phyloP scores from a whole-genome alignment of 1,140 invertebrate species.

The Apis mellifera region DNA sequence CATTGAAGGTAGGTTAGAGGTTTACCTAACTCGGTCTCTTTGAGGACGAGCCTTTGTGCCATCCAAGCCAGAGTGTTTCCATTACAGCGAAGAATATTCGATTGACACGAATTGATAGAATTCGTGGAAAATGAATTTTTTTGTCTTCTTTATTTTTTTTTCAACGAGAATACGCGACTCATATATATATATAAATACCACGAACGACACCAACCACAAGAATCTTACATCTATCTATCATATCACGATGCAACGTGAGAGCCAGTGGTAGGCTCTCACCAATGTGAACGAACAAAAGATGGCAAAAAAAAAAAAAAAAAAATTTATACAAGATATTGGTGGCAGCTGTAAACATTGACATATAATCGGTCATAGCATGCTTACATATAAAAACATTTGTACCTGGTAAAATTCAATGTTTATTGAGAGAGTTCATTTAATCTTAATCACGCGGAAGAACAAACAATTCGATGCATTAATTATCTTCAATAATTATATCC shows the following conservation, averaged over 20 bases:
- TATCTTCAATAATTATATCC: background rate
- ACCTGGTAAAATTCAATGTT: background rate
- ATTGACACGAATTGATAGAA: background rate
- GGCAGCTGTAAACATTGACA: background rate
- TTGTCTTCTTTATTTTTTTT: background rate
- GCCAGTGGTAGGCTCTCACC: background rate
- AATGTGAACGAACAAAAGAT: background rate
- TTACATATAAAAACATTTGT: conserved; percentile 29
- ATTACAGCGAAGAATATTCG: background rate
- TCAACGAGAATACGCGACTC: background rate
- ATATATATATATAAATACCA: background rate
- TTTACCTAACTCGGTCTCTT: background rate
- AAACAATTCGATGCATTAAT: background rate
- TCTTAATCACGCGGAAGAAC: background rate
- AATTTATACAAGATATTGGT: background rate
- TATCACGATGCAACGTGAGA: background rate
- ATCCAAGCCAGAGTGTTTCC: background rate
- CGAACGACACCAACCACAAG: background rate
- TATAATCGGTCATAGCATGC: background rate
- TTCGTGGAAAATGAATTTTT: background rate
- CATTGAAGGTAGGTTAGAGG: background rate
- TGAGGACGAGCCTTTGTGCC: background rate
- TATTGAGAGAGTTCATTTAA: background rate
- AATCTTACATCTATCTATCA: background rate
- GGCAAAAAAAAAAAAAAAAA: background rate